phyloP scores from a whole-genome alignment of 2,113 vertebrate species.

The Tretioscincus oriximinensis region DNA sequence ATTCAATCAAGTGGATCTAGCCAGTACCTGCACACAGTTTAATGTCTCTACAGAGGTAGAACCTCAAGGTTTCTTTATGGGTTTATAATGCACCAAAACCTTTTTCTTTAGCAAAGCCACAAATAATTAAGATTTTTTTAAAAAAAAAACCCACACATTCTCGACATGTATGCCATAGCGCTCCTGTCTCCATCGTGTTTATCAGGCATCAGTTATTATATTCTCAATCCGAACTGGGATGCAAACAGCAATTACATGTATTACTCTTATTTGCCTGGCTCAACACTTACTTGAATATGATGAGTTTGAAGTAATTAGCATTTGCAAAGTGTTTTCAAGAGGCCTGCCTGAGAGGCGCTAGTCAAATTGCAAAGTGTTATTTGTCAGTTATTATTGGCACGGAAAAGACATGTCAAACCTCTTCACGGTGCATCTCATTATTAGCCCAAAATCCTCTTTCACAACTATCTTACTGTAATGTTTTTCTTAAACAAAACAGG shows the following conservation, averaged over 20 bases:
- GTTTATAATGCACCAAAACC: neutral
- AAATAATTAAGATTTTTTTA: neutral
- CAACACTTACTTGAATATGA: conserved; percentile 43
- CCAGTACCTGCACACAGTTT: too few relatives aligned
- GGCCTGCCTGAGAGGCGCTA: neutral
- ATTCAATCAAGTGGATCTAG: too few relatives aligned
- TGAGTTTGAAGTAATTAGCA: conserved; percentile 51
- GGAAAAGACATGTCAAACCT: neutral
- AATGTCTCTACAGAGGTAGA: neutral
- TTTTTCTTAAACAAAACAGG: conserved; percentile 35
- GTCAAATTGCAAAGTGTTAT: conserved; percentile 20
- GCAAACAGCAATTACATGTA: conserved; percentile 23
- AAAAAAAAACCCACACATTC: neutral
- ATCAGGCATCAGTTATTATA: conserved; percentile 30
- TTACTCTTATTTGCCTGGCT: conserved; percentile 45
- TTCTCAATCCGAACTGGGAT: conserved; percentile 36
- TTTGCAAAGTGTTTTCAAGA: conserved; percentile 21
- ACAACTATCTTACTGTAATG: conserved; percentile 31
- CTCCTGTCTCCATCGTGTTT: neutral
- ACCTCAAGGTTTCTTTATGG: neutral
- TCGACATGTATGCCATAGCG: neutral
- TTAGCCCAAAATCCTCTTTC: conserved; percentile 40
- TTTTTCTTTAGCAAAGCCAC: conserved; percentile 28
- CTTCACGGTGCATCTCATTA: conserved; percentile 44
- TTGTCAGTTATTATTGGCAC: conserved; percentile 51